Evolutionary conservation across 2,113 vertebrate genomes (phyloP), one percentile per base, ranked within the genome.

Genomic region (Xyliphius kryptos): DNA sequence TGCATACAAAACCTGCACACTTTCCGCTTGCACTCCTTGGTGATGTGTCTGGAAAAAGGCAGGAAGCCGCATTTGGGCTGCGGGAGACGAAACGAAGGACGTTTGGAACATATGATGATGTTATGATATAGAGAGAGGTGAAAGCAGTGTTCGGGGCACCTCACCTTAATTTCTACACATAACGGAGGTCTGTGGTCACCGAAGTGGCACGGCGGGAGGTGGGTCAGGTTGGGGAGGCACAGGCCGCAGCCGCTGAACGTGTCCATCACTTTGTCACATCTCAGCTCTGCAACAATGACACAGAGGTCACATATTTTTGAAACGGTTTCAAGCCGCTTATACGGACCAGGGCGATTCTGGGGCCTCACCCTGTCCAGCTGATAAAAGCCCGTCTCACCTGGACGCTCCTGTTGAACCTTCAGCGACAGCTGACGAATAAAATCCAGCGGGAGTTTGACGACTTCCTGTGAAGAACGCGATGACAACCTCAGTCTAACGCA

Each of bases 1-100:
- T 98, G 92, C 94, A 98, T 97, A 76, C 96, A 99, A 81, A 94
- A 98, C 19, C 96, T 92, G 73, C 96, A 99, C 76, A 97, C 90
- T 77, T 86, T 91, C 69, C 84, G 89, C 78, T 99, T 99, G 73
- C 95, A 81, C 72, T 97, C 94, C 67, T 95, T 93, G 2, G 89
- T 90, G 63, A 97, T 84, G 1, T 91, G 86, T 73, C 88, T 89
- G 40, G 93, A 91, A 63, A 88, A 90, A 15, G 96, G 96, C 71
- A 99, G 86, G 82, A 99, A 99, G 16, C 96, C 96, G 80, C 96
- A 98, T 75, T 99, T 99, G 19, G 96, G 94, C 96, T 98, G 76
- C 51, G 84, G 85, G 56, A 67, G 78, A 67, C 68, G 74, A 71
- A 54, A 32, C 66, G 21, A 46, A 36, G 15, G 0, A 26, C 7